A percentile compares a stretch with the other conserved stretches of the same genome.
Conservation (phyloP, 2,888 invertebrate species). For the Mesochorus sp. region DNA sequence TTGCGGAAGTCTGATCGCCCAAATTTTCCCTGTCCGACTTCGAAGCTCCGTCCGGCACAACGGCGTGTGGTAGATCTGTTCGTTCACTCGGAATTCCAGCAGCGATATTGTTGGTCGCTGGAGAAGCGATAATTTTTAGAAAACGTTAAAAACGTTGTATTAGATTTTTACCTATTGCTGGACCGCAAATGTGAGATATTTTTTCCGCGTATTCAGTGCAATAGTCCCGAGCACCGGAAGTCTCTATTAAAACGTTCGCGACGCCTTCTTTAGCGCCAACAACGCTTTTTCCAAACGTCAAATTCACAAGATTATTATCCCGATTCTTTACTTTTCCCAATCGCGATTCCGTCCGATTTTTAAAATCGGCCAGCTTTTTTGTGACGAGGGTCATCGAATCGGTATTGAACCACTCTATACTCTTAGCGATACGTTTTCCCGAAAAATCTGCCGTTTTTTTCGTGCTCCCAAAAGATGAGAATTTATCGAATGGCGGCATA, state of each 20-base stretch:
- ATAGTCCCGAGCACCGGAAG: conserved; percentile 5
- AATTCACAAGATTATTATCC: conserved; percentile 12
- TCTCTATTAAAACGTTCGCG: conserved; percentile 44
- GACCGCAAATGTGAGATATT: conserved; percentile 22
- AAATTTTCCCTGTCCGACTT: conserved; percentile 43
- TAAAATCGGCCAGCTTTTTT: conserved; percentile 65
- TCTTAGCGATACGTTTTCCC: conserved; percentile 62
- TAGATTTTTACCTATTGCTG: conserved; percentile 14
- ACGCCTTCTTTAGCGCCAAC: conserved; percentile 14
- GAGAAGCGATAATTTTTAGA: background rate
- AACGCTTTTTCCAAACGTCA: conserved; percentile 23
- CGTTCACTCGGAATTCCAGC: conserved; percentile 45
- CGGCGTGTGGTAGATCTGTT: conserved; percentile 36
- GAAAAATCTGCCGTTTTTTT: conserved; percentile 33
- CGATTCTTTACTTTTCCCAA: conserved; percentile 51
- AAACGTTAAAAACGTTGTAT: background rate
- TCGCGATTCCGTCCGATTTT: conserved; percentile 52
- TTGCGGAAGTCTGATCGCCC: conserved; percentile 69
- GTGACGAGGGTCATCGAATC: conserved; percentile 63
- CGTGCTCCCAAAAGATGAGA: conserved; percentile 61
- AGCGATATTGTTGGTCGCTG: background rate
- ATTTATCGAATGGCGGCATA: conserved; percentile 61
- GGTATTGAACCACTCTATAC: conserved; percentile 64
- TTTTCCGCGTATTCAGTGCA: conserved; percentile 48
- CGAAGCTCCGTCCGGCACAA: conserved; percentile 30